Conservation (phyloP, 2,888 invertebrate genomes). For the Phengaris arion region DNA sequence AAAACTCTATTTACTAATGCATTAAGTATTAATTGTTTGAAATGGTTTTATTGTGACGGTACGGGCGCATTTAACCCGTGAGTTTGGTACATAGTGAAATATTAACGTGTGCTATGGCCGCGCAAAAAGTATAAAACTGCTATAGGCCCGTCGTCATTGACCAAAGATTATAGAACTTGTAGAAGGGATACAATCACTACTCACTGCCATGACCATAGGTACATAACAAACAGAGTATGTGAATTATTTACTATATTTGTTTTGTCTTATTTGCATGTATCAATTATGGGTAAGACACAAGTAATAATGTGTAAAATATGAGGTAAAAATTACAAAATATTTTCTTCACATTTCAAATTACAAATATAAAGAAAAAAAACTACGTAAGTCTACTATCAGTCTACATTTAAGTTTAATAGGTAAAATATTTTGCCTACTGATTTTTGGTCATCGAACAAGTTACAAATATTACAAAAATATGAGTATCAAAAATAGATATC, state of each 20-base stretch:
- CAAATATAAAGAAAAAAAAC: too few relatives aligned
- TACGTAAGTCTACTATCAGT: too few relatives aligned
- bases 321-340: too few relatives aligned
- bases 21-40: slow-evolving; percentile 31
- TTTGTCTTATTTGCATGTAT: not conserved
- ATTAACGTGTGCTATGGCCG: slow-evolving; percentile 74
- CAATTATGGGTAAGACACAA: too few relatives aligned
- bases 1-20: slow-evolving; percentile 30
- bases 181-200: not conserved
- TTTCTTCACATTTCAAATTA: too few relatives aligned
- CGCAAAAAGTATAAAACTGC: slow-evolving; percentile 76
- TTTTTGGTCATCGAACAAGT: not conserved
- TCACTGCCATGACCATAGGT: too few relatives aligned
- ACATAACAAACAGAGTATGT: not conserved
- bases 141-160: slow-evolving; percentile 72
- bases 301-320: too few relatives aligned
- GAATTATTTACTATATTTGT: not conserved
- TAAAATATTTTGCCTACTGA: too few relatives aligned
- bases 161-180: slow-evolving; percentile 58
- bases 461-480: not conserved
- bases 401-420: too few relatives aligned
- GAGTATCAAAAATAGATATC: too few relatives aligned
- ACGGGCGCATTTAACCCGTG: slow-evolving; percentile 72
- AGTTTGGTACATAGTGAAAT: slow-evolving; percentile 74
- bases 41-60: slow-evolving; percentile 54